Evolutionary conservation across 2,888 invertebrate genomes (phyloP).

Genomic region (Pristionchus entomophagus): DNA sequence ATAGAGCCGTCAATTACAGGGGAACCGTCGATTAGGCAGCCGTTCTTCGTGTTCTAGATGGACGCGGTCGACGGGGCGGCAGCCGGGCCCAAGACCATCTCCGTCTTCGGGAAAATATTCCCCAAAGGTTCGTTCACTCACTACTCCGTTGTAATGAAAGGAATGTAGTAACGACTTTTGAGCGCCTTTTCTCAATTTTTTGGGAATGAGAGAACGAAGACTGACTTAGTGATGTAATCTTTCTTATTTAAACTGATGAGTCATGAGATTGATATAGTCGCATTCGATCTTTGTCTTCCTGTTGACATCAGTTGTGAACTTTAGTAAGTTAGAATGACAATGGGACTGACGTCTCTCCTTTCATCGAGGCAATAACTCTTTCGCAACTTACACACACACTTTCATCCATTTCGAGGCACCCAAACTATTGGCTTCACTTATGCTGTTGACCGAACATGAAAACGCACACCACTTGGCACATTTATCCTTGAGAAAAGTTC

Average conservation of each 20-base stretch:
- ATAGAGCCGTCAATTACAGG: not conserved
- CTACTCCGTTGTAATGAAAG: not conserved
- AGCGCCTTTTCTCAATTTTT: too few species aligned
- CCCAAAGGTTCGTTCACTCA: conserved; percentile 21
- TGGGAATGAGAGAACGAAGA: too few species aligned
- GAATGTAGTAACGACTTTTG: too few species aligned
- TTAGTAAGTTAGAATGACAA: not conserved
- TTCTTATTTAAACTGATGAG: too few species aligned
- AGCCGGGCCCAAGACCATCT: conserved; percentile 36
- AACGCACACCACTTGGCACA: too few species aligned
- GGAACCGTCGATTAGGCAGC: not conserved
- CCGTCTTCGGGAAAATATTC: conserved; percentile 39
- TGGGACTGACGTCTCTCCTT: not conserved
- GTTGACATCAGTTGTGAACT: too few species aligned
- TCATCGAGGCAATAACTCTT: not conserved
- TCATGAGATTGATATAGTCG: too few species aligned
- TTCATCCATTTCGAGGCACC: not conserved
- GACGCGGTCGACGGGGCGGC: conserved; percentile 31
- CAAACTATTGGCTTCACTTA: not conserved
- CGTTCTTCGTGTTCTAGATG: not conserved
- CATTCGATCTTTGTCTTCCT: too few species aligned
- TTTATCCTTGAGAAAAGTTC: too few species aligned
- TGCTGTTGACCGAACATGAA: too few species aligned
- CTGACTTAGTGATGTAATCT: too few species aligned
- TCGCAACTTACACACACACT: not conserved